A percentile compares a stretch with the other conserved stretches of the same genome.
Conservation (phyloP, 1,140 invertebrate genomes). For the Caenorhabditis latens region DNA sequence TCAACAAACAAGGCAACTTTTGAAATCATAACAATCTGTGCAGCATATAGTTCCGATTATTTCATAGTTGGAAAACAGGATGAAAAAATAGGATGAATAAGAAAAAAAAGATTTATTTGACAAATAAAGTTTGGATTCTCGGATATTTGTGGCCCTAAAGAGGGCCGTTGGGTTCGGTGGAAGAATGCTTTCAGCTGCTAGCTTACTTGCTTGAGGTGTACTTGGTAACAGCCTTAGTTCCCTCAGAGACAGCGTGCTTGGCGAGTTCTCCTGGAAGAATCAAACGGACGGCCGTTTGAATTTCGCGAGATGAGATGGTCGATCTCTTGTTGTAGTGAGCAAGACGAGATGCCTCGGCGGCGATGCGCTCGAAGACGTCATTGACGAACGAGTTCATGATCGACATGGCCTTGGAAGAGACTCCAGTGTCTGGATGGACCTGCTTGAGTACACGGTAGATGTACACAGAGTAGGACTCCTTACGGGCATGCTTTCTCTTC, state of each 20-base stretch:
- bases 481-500: slow-evolving; percentile 78
- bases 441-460: slow-evolving; percentile 76
- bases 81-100: too few species aligned
- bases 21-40: too few species aligned
- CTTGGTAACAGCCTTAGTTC: slow-evolving; percentile 82
- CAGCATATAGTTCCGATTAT: too few species aligned
- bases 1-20: too few species aligned
- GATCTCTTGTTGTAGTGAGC: slow-evolving; percentile 78
- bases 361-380: slow-evolving; percentile 80
- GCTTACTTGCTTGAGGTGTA: slow-evolving; percentile 80
- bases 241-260: slow-evolving; percentile 82
- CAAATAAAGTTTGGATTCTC: not conserved
- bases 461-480: slow-evolving; percentile 76
- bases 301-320: slow-evolving; percentile 81
- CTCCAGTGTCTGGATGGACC: slow-evolving; percentile 79
- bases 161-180: slow-evolving; percentile 42
- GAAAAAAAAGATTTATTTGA: too few species aligned
- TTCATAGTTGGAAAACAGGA: too few species aligned
- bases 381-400: slow-evolving; percentile 82
- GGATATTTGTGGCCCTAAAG: slow-evolving; percentile 21
- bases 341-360: slow-evolving; percentile 82
- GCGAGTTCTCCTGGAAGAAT: slow-evolving; percentile 82
- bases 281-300: slow-evolving; percentile 82
- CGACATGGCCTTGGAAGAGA: slow-evolving; percentile 81
- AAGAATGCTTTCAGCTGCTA: not conserved